phyloP scores from a whole-genome alignment of 2,888 invertebrate genomes.

The Dolomedes plantarius region DNA sequence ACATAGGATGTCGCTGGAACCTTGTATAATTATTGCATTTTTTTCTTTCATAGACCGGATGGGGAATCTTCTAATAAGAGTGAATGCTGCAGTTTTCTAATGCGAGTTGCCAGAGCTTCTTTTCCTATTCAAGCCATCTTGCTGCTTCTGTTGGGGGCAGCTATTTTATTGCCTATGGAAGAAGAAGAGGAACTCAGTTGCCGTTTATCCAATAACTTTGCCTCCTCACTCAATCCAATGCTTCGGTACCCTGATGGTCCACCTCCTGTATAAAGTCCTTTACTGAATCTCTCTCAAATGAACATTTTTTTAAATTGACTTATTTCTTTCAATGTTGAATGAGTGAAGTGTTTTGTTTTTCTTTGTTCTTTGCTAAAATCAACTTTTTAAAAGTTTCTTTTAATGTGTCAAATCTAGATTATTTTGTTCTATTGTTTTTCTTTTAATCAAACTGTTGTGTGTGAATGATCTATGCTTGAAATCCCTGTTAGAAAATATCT shows the following conservation, averaged over 20 bases:
- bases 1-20: no score
- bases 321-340: conserved; percentile 1
- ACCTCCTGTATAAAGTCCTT: conserved; percentile 85
- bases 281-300: not conserved
- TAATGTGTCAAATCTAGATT: no score
- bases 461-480: no score
- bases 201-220: conserved; percentile 88
- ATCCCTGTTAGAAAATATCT: no score
- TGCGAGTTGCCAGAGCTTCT: conserved; percentile 92
- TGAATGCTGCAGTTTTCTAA: conserved; percentile 88
- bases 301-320: not conserved
- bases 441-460: no score
- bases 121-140: conserved; percentile 96
- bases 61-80: conserved; percentile 33
- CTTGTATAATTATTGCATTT: no score
- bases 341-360: conserved; percentile 30
- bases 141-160: conserved; percentile 92
- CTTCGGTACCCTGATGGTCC: conserved; percentile 94
- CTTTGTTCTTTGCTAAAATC: no score
- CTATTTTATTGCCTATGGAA: conserved; percentile 91
- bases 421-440: no score
- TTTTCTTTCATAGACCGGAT: conserved; percentile 41
- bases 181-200: conserved; percentile 91
- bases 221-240: conserved; percentile 90
- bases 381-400: no score